Conservation (phyloP, 1,140 invertebrate genomes). For the Drosophila virilis region DNA sequence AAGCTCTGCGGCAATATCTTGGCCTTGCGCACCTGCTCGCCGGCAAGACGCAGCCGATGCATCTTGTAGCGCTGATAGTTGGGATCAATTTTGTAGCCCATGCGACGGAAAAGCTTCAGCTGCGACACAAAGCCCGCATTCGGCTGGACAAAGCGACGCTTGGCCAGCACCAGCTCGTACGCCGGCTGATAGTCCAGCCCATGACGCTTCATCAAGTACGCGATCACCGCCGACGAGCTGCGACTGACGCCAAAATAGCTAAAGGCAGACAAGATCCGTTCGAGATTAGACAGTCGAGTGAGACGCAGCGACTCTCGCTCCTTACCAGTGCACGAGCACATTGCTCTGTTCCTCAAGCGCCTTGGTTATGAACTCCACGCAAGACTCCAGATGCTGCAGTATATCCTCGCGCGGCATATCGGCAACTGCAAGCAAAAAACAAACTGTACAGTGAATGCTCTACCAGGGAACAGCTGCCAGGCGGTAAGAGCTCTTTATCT, state of each 20-base stretch:
- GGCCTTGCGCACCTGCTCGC: conserved; percentile 92
- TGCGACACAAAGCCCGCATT: conserved; percentile 91
- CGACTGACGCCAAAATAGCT: conserved; percentile 94
- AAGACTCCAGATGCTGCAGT: conserved; percentile 90
- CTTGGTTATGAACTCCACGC: conserved; percentile 89
- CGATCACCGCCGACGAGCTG: conserved; percentile 92
- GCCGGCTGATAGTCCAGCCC: conserved; percentile 89
- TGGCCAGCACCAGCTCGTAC: conserved; percentile 87
- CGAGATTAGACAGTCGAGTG: neutral
- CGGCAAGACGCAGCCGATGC: conserved; percentile 90
- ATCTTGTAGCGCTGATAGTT: conserved; percentile 90
- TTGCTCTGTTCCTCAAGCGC: conserved; percentile 86
- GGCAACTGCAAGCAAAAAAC: conserved; percentile 86
- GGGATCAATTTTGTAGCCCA: conserved; percentile 90
- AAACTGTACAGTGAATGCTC: neutral
- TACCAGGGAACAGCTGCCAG: neutral
- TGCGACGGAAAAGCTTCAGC: conserved; percentile 90
- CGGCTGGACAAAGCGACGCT: conserved; percentile 88
- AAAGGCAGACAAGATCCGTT: neutral
- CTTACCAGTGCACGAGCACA: conserved; percentile 92
- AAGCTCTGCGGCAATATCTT: conserved; percentile 92
- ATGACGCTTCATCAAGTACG: conserved; percentile 93
- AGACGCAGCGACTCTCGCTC: neutral
- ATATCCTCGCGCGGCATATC: conserved; percentile 93
- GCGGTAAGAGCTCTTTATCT: no score